Evolutionary conservation across 2,113 vertebrate species (phyloP).

Genomic region (Orcinus orca): DNA sequence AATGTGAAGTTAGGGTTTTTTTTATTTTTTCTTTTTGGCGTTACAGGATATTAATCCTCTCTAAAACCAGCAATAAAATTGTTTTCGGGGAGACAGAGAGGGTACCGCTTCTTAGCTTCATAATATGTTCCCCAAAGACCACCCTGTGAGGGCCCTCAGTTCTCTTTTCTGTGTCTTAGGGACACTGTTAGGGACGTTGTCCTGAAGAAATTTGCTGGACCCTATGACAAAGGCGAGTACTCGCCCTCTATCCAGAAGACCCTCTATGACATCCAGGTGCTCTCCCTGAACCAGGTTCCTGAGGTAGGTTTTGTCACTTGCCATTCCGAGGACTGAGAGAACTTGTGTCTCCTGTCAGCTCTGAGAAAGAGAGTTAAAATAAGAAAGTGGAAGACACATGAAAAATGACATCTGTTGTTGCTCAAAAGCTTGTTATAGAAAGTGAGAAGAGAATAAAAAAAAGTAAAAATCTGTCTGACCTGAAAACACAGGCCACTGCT

Average conservation of each 20-base stretch:
- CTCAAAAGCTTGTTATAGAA: slow-evolving; percentile 73
- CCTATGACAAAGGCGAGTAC: slow-evolving; percentile 89
- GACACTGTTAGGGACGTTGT: slow-evolving; percentile 85
- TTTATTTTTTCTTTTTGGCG: background rate
- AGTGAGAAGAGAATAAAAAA: slow-evolving; percentile 66
- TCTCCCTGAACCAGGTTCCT: slow-evolving; percentile 84
- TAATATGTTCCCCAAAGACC: background rate
- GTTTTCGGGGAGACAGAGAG: background rate
- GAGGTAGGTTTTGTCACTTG: slow-evolving; percentile 83
- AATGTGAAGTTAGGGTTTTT: background rate
- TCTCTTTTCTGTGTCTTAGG: slow-evolving; percentile 81
- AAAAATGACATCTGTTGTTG: slow-evolving; percentile 66
- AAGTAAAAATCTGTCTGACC: slow-evolving; percentile 65
- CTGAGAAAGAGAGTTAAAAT: slow-evolving; percentile 60
- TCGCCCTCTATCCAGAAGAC: slow-evolving; percentile 97
- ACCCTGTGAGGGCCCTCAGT: background rate
- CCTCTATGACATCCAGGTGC: slow-evolving; percentile 90
- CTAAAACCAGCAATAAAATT: slow-evolving; percentile 17
- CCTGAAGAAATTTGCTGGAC: slow-evolving; percentile 93
- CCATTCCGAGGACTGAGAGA: slow-evolving; percentile 26
- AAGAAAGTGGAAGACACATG: slow-evolving; percentile 60
- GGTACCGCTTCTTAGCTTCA: background rate
- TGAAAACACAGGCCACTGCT: slow-evolving; percentile 53
- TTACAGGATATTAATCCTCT: background rate
- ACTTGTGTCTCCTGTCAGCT: slow-evolving; percentile 55